Evolutionary conservation across 1,140 invertebrate genomes (phyloP), one percentile per base, ranked within the genome.

Genomic region (Holotrichia oblita): DNA sequence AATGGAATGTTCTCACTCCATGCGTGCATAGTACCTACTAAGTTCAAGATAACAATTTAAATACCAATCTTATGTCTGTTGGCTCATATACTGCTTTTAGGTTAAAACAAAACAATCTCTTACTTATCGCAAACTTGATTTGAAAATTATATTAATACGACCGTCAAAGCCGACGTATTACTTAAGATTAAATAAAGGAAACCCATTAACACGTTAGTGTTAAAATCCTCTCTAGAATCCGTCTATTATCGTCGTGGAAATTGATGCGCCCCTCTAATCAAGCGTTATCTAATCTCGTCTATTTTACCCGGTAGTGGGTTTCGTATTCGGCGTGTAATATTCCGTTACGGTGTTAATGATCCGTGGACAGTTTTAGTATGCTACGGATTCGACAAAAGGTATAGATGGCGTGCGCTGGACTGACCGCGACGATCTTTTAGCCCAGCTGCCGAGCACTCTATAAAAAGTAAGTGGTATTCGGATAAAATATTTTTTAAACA

Each of bases 401-500:
- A 55, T 55, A 69, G 61, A 69, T 69, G 61, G 61, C 61, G 61
- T 34, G 61, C 61, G 61, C 22, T 69, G 61, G 27, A 69, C 61
- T 69, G 61, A 69, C 61, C 61, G 61, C 20, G 22, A 69, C 61
- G 61, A 69, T 34, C 12, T 20, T 20, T 27, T 77, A 59, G 81
- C 77, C 79, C 84, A 84, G 82, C 84, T 85, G 84, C 82, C 79
- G 77, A 72, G 81, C 79, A 76, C 78, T 77, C 81, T 81, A 83
- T 83, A 85, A 85, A 85, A 85, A 85, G 81, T 80, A 80, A 81
- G 79, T 81, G 83, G 81, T 84, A 85, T 85, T 84, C 80, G 83
- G 84, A 85, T 85, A 85, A 85, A 84, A 82, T 85, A 85, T 86
- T 86, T 86, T 85, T 86, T 86, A 85, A 86, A 86, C 85, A 86